Base-by-base conservation (phyloP, 2,888 invertebrate species). In the Junonia oenone region DNA sequence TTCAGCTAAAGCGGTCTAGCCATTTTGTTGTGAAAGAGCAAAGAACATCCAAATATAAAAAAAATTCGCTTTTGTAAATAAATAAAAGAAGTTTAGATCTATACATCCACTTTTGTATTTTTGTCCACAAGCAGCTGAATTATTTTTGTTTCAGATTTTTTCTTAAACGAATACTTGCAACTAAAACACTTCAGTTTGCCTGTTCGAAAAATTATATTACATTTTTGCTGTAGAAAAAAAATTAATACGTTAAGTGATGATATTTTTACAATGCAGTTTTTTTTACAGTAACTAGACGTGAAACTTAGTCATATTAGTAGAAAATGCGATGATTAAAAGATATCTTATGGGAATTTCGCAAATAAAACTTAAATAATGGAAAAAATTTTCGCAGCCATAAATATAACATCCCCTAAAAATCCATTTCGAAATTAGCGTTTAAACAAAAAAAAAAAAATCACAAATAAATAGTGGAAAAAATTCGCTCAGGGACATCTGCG, bases 351-450 rank as follows among this genome's bases (percentile, higher is more conserved):
- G 53, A 58, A 51, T 61, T 58, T 61, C 35, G 31, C 45, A 31
- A 46, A 43, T 55, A 58, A 51, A 50, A 52, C 51, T 51, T 49
- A 55, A 45, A 67, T 63, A 68, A 69, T 63, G 61, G 64, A 63
- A 59, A 48, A 67, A 65, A 63, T 65, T 63, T 66, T 60, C 19
- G 1, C 38, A 40, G 19, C 11, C 19, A 11, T 40, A 40, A 40
- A 40, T n/a, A 43, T 26, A 54, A 45, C 61, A 68, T 65, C 73
- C 69, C 71, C 68, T 67, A 63, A 78, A 22, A 84, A 86, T 78
- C 78, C 83, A 87, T 86, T 75, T 79, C 71, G 71, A 76, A 78
- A 85, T 84, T 84, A 81, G 73, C 76, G 72, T 79, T 77, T 63
- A 75, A 79, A 80, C 83, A 78, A 76, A 66, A 63, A 63, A n/a